Base-by-base conservation (phyloP, 2,113 vertebrate genomes). In the Acrocephalus kingi region DNA sequence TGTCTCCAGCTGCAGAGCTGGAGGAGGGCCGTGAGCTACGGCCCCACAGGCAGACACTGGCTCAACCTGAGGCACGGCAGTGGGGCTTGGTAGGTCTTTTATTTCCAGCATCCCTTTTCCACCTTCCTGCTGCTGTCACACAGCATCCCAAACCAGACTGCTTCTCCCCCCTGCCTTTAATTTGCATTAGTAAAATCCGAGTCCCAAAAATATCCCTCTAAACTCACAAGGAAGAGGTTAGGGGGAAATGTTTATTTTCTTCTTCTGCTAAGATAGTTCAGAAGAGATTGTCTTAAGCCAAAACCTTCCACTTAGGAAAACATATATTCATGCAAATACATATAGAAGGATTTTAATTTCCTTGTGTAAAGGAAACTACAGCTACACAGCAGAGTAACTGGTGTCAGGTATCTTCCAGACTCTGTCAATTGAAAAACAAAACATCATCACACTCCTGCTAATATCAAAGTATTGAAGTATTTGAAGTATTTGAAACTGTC, bases 21-120 rank as follows among this genome's bases (percentile, higher is more conserved):
- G 48, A 71, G 41, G 2, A 91, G 39, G 22, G 33, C 37, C 0
- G 1, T 35, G 45, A 78, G 37, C 43, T 1, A 2, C 1, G 0
- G 45, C 51, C 45, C 23, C 4, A 8, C 48, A 5, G 6, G 52
- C 58, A 68, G 78, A 46, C 5, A 55, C 51, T 2, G 0, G 30
- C 72, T 73, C 72, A 58, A 11, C 64, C 69, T 63, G 73, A 0
- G 15, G 35, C 35, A 46, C 2, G 1, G n/a, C 30, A 22, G 22
- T 22, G 56, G 56, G 55, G 64, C 13, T 49, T 73, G 52, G 22
- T 30, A 51, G 37, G 3, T 39, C 23, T 86, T 16, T 7, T 87
- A 19, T 73, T 84, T 25, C 17, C 35, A 84, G 74, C 8, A 27
- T 6, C 13, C 7, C 7, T 69, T 68, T 83, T 56, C 30, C 18